phyloP scores from a whole-genome alignment of 2,113 vertebrate species.

The Lontra canadensis region DNA sequence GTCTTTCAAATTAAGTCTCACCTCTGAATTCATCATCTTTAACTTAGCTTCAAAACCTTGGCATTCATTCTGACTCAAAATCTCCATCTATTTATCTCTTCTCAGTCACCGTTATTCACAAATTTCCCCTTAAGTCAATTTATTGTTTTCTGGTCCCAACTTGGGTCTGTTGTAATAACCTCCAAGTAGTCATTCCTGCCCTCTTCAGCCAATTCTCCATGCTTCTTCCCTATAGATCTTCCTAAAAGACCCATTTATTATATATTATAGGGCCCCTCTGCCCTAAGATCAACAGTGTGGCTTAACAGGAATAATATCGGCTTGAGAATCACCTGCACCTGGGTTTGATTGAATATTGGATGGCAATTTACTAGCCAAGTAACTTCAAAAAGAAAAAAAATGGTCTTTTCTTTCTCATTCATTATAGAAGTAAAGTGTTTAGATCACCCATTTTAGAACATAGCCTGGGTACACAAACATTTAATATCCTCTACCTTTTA shows the following conservation, averaged over 20 bases:
- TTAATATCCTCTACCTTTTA: neutral
- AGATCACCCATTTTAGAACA: neutral
- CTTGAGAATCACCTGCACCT: neutral
- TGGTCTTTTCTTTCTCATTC: neutral
- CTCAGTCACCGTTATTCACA: neutral
- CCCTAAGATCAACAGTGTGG: neutral
- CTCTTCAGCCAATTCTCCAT: neutral
- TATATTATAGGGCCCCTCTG: neutral
- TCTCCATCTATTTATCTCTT: neutral
- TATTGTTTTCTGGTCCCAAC: slow-evolving; percentile 18
- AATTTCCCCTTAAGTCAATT: neutral
- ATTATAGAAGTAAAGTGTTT: neutral
- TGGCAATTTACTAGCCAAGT: neutral
- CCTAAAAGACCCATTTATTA: neutral
- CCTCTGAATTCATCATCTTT: neutral
- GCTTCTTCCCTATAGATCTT: neutral
- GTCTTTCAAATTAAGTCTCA: neutral
- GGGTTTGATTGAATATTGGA: neutral
- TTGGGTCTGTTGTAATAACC: neutral
- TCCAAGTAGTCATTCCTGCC: neutral
- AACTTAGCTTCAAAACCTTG: neutral
- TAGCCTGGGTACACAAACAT: neutral
- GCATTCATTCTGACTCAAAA: neutral
- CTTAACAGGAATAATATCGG: neutral
- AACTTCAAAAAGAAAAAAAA: neutral